These are phyloP conservation scores for Kryphioiulus occultus DNA, from an alignment of 2,888 invertebrate genomes.

Conservation along the genomic window DNA sequence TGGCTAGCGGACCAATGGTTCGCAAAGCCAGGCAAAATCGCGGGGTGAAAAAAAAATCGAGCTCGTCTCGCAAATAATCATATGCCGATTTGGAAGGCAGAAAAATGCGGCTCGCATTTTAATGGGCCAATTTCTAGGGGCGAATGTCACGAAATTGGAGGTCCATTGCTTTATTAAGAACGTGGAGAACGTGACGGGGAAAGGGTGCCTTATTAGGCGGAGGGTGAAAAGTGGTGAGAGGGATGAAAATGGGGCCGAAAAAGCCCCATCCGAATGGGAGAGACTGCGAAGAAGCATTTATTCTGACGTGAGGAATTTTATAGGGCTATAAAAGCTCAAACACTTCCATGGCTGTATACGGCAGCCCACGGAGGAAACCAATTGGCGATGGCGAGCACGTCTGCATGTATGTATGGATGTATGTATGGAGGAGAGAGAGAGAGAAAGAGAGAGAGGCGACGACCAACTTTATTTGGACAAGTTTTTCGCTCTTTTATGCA, in stretches of 20 bases:
- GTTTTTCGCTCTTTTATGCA: conserved; percentile 15
- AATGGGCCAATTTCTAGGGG: not conserved
- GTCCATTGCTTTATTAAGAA: conserved; percentile 23
- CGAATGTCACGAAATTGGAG: conserved; percentile 12
- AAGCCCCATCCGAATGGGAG: not conserved
- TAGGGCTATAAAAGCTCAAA: conserved; percentile 23
- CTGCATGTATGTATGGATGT: too few relatives aligned
- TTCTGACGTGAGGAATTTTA: conserved; percentile 23
- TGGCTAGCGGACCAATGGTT: too few relatives aligned
- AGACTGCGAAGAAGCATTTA: conserved; percentile 12
- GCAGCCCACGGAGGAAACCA: not conserved
- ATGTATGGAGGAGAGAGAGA: too few relatives aligned
- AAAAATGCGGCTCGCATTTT: not conserved
- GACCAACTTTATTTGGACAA: conserved; percentile 14
- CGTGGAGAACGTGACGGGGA: not conserved
- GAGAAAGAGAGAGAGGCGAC: not conserved
- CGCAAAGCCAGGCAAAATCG: too few relatives aligned
- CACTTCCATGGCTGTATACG: not conserved
- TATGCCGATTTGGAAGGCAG: not conserved
- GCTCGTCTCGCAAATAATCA: conserved; percentile 13
- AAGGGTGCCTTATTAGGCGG: not conserved
- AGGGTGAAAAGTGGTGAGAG: not conserved
- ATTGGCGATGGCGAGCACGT: not conserved
- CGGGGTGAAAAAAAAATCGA: not conserved
- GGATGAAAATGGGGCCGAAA: not conserved